Evolutionary conservation across 1,140 invertebrate genomes (phyloP), one percentile per base, ranked within the genome.

Genomic region (Arion vulgaris): DNA sequence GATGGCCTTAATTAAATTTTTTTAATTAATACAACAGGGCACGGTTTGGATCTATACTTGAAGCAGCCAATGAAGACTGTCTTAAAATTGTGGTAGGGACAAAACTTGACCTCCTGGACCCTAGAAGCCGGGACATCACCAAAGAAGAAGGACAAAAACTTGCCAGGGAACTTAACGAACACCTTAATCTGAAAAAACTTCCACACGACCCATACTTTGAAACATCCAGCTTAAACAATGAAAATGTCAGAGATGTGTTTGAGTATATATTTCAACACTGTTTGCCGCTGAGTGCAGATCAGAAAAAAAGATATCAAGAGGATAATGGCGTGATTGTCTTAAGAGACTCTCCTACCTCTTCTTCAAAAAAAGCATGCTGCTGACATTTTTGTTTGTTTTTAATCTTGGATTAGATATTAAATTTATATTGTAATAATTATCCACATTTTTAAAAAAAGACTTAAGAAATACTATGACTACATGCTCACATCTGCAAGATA

Each of bases 61-160:
- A 89, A n/a, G 80, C 85, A 74, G 89, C 90, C 39, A 86, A 88
- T 74, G 88, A 90, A 36, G 88, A 91, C 49, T 91, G 91, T 77
- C 78, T 92, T 2, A 90, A 90, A 66, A 88, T 93, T 32, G 89
- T 93, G 11, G 91, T 93, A 5, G 92, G 90, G 28, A 92, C 91
- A 15, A 93, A 93, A 83, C 34, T 85, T n/a, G 92, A 93, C 76
- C 45, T 92, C 0, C 13, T 92, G 13, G 36, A 86, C 1, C 49
- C 77, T 19, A 84, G 75, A n/a, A 80, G 66, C 39, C 75, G 91
- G 34, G 88, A 88, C 38, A 86, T 91, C 28, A 87, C 86, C 11
- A 38, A 82, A 26, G 89, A 92, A 39, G 89, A 91, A 78, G 91
- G 86, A 2, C 74, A 81, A 32, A 86, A 86, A 53, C 88, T 91